A percentile compares a stretch with the other conserved stretches of the same genome.
Conservation (phyloP, 2,113 vertebrate genomes). For the Romanogobio albipinnatus region DNA sequence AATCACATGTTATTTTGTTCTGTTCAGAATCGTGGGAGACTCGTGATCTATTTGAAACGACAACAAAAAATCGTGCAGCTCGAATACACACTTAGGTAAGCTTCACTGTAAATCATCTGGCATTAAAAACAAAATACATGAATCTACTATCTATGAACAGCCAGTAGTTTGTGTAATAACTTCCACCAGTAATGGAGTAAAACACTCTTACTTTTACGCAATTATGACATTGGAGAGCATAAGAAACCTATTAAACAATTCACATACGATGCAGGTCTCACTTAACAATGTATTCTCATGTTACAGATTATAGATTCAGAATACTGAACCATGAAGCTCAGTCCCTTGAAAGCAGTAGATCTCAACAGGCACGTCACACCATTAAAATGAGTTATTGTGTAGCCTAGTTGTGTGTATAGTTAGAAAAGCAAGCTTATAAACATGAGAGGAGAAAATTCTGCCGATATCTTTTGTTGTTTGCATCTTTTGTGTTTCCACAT, state of each 20-base stretch:
- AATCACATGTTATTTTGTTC: no score
- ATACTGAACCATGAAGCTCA: slow-evolving; percentile 1
- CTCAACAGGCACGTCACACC: neutral
- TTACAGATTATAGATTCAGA: neutral
- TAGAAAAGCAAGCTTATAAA: neutral
- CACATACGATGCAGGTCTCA: neutral
- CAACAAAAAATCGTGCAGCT: no score
- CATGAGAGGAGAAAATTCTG: neutral
- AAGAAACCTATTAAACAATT: slow-evolving; percentile 1
- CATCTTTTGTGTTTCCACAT: neutral
- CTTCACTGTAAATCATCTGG: neutral
- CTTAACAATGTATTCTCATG: neutral
- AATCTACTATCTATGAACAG: neutral
- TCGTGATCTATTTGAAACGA: no score
- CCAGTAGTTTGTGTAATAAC: neutral
- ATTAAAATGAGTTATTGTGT: neutral
- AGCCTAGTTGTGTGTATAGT: neutral
- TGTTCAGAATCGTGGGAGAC: no score
- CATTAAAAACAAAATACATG: slow-evolving; percentile 12
- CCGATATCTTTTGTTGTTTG: neutral
- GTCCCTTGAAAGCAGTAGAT: neutral
- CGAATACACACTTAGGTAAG: neutral
- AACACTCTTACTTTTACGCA: neutral
- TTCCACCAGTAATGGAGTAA: neutral
- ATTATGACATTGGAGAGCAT: neutral